Percentiles rank a stretch among this genome's conserved stretches.
These are phyloP conservation scores for Hexactinellida sp. DNA, from an alignment of 37 sponge, comb jelly and placozoan species.

Conservation along the genomic window DNA sequence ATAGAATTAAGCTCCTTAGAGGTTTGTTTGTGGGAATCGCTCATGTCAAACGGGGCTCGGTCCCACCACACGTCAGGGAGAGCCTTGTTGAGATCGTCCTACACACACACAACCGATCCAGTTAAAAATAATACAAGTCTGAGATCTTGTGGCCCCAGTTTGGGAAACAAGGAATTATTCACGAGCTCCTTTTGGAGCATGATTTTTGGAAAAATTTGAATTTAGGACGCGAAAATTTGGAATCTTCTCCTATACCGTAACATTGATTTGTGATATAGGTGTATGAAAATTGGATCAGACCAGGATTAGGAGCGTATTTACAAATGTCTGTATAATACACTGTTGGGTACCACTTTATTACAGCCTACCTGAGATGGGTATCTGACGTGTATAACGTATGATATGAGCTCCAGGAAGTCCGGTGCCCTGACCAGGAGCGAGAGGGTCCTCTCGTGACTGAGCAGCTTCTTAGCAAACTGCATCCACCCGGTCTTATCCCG, in stretches of 20 bases:
- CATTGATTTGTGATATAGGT: too few relatives aligned
- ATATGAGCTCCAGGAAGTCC: not conserved
- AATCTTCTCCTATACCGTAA: too few relatives aligned
- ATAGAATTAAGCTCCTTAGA: not conserved
- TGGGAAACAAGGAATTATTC: too few relatives aligned
- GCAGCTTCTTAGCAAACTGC: conserved; percentile 11
- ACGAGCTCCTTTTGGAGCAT: too few relatives aligned
- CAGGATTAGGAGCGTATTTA: too few relatives aligned
- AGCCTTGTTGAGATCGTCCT: conserved; percentile 4
- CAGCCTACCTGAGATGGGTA: conserved; percentile 3
- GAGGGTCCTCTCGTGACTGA: not conserved
- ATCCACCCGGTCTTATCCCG: not conserved
- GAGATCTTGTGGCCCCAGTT: too few relatives aligned
- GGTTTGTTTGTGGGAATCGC: not conserved
- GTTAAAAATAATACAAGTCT: not conserved
- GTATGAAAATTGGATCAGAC: too few relatives aligned
- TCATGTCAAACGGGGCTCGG: not conserved
- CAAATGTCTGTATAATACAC: not conserved
- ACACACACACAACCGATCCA: too few relatives aligned
- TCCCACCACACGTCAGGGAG: not conserved
- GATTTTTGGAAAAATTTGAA: too few relatives aligned
- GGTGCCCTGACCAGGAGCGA: not conserved
- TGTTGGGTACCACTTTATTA: not conserved
- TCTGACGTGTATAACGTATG: not conserved
- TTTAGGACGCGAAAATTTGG: too few relatives aligned